Evolutionary conservation across 1,140 invertebrate species (phyloP).

Genomic region (Linepithema humile): DNA sequence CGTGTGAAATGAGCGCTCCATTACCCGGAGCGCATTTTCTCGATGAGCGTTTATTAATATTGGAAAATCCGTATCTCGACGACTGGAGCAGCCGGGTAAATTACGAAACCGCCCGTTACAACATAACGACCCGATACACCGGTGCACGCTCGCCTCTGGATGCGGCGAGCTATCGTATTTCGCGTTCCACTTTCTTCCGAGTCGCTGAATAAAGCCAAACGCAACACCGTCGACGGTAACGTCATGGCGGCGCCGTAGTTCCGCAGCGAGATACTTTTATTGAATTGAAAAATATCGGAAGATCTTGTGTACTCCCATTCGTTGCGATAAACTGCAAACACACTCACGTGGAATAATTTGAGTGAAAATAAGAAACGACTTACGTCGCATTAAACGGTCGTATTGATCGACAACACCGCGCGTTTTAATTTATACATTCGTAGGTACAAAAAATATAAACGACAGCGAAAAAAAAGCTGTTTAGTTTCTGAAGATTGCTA

Average conservation of each 20-base stretch:
- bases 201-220: constrained; percentile 55
- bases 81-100: constrained; percentile 60
- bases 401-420: too few species aligned
- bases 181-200: constrained; percentile 51
- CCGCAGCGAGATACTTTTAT: constrained; percentile 7
- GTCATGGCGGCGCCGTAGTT: neutral
- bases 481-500: too few species aligned
- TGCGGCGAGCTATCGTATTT: constrained; percentile 64
- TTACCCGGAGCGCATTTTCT: constrained; percentile 55
- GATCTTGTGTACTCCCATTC: too few species aligned
- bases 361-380: neutral
- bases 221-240: constrained; percentile 1
- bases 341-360: neutral
- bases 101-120: constrained; percentile 52
- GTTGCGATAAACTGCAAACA: neutral
- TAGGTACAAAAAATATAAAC: neutral
- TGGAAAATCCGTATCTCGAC: constrained; percentile 66
- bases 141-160: constrained; percentile 10
- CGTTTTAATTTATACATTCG: neutral
- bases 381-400: neutral
- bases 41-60: constrained; percentile 70
- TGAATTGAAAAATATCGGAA: neutral
- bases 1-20: constrained; percentile 63
- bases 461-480: too few species aligned
- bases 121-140: constrained; percentile 41